Conservation (phyloP, 2,797 vertebrate species). For the Fringilla coelebs region DNA sequence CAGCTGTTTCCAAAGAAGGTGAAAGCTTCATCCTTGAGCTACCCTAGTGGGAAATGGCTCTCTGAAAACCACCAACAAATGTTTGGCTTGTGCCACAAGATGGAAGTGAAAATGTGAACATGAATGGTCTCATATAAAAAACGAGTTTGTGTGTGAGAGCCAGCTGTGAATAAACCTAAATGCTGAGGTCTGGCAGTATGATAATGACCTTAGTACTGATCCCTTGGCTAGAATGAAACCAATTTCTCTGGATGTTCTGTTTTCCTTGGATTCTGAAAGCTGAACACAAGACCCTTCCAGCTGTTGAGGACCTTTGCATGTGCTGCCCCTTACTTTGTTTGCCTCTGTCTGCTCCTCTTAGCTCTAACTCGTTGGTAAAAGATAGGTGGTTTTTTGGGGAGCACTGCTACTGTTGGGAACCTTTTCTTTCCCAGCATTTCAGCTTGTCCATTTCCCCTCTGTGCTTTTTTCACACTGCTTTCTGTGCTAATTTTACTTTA, state of each 20-base stretch:
- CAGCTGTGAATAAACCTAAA: not conserved
- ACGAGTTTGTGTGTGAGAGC: not conserved
- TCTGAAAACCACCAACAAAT: not conserved
- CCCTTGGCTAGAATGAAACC: not conserved
- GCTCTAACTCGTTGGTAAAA: not conserved
- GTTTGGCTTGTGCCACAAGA: not conserved
- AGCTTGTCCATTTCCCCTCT: not conserved
- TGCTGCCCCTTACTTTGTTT: not conserved
- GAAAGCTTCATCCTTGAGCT: constrained; percentile 46
- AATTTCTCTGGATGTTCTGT: not conserved
- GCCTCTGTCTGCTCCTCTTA: not conserved
- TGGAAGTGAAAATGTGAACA: not conserved
- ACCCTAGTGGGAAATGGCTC: not conserved
- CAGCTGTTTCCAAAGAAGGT: constrained; percentile 18
- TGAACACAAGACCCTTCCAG: not conserved
- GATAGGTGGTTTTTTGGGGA: not conserved
- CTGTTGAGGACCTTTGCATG: rapidly evolving
- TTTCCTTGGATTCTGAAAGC: not conserved
- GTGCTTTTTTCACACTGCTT: not conserved
- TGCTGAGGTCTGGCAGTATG: rapidly evolving
- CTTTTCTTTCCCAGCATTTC: not conserved
- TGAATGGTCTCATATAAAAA: not conserved
- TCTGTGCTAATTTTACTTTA: not conserved
- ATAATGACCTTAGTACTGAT: not conserved
- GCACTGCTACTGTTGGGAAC: not conserved